phyloP scores from a whole-genome alignment of 2,888 invertebrate genomes.

The Ormyrus thymus region DNA sequence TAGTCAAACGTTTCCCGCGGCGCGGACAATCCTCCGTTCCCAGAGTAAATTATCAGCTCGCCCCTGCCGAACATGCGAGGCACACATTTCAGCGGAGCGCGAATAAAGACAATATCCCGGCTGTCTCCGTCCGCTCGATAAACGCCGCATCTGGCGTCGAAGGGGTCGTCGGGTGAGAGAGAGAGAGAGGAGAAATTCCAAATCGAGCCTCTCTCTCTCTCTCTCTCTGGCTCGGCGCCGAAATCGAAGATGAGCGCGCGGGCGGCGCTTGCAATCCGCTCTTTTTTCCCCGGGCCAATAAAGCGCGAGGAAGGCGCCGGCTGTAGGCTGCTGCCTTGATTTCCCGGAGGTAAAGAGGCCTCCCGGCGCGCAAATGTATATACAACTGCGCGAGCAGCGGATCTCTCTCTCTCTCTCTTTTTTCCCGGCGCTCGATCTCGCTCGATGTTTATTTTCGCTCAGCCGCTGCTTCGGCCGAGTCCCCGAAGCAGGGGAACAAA shows the following conservation, averaged over 20 bases:
- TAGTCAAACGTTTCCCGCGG: too few species aligned
- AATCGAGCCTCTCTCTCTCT: slow-evolving; percentile 7
- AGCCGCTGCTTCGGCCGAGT: too few species aligned
- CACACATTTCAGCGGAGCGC: too few species aligned
- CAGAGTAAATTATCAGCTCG: too few species aligned
- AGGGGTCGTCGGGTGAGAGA: neutral
- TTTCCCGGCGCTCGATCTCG: too few species aligned
- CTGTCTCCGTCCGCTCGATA: neutral
- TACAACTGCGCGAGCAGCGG: too few species aligned
- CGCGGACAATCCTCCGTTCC: too few species aligned
- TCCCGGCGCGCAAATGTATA: neutral
- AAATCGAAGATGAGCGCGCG: slow-evolving; percentile 7
- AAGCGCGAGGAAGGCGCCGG: slow-evolving; percentile 38
- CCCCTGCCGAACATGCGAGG: too few species aligned
- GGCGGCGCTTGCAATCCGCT: neutral
- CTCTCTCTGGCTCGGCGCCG: slow-evolving; percentile 26
- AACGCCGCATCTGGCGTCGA: slow-evolving; percentile 26
- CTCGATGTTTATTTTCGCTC: too few species aligned
- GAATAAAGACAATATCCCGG: too few species aligned
- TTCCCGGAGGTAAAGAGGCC: slow-evolving; percentile 49
- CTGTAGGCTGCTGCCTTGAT: slow-evolving; percentile 29
- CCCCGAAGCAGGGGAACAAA: too few species aligned
- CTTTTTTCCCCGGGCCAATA: slow-evolving; percentile 20
- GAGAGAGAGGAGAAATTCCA: neutral
- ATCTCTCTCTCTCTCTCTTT: too few species aligned